A percentile compares a stretch with the other conserved stretches of the same genome.
Evolutionary conservation across 2,113 vertebrate genomes (phyloP).

Genomic region (Lucifuga dentata): DNA sequence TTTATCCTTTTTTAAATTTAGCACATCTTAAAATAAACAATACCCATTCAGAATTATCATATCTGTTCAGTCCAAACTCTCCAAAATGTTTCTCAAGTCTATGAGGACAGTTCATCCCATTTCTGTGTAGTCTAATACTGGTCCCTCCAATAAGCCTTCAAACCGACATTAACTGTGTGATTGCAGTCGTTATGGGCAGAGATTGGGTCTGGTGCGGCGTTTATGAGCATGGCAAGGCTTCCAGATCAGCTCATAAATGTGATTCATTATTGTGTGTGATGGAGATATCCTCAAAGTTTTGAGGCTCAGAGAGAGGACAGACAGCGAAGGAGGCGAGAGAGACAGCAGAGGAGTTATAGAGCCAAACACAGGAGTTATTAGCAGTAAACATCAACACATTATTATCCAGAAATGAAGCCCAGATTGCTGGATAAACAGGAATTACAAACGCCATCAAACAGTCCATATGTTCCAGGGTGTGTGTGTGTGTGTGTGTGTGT

Average conservation of each 20-base stretch:
- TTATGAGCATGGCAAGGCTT: slow-evolving; percentile 36
- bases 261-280: slow-evolving; percentile 38
- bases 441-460: background rate
- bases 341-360: background rate
- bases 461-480: too few relatives aligned
- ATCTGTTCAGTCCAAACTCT: background rate
- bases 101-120: background rate
- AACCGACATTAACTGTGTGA: slow-evolving; percentile 29
- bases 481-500: too few relatives aligned
- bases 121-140: background rate
- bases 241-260: slow-evolving; percentile 43
- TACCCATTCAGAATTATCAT: background rate
- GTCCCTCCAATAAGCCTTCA: slow-evolving; percentile 20
- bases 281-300: slow-evolving; percentile 42
- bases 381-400: background rate
- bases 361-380: background rate
- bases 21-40: slow-evolving; percentile 6
- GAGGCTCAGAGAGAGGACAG: slow-evolving; percentile 19
- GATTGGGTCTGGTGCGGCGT: slow-evolving; percentile 21
- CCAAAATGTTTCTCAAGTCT: background rate
- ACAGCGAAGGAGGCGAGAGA: background rate
- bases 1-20: background rate
- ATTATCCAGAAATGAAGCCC: too few relatives aligned
- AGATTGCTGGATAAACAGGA: background rate
- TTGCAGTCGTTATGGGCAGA: slow-evolving; percentile 34